These are phyloP conservation scores for Echinarachnius parma DNA, from an alignment of 53 echinoderm and acorn worm species.

Conservation along the genomic window DNA sequence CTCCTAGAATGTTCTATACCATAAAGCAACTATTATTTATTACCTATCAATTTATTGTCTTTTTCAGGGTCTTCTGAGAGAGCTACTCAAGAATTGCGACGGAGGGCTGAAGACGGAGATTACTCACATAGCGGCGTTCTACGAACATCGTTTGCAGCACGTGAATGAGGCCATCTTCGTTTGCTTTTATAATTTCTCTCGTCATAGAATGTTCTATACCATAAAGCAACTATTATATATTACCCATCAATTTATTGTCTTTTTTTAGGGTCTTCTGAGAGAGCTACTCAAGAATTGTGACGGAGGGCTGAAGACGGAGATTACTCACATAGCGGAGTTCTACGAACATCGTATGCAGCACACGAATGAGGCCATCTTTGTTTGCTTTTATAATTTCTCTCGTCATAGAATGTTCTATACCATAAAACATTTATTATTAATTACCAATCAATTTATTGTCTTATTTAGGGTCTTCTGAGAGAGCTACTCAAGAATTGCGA, in stretches of 20 bases:
- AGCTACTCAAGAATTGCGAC: slow-evolving; percentile 86
- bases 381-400: too few relatives aligned
- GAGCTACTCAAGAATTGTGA: slow-evolving; percentile 91
- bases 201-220: too few relatives aligned
- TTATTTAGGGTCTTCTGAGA: slow-evolving; percentile 72
- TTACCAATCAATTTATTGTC: neutral
- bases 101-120: slow-evolving; percentile 91
- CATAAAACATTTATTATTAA: too few relatives aligned
- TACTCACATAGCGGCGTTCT: slow-evolving; percentile 93
- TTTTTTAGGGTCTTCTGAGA: slow-evolving; percentile 71
- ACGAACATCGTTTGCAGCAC: slow-evolving; percentile 92
- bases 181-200: too few relatives aligned
- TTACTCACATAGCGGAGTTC: slow-evolving; percentile 92
- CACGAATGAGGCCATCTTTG: slow-evolving; percentile 83
- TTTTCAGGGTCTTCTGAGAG: slow-evolving; percentile 77
- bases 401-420: too few relatives aligned
- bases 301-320: slow-evolving; percentile 86
- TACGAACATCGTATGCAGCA: slow-evolving; percentile 96
- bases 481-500: slow-evolving; percentile 90
- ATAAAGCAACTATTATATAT: too few relatives aligned
- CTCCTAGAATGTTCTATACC: too few relatives aligned
- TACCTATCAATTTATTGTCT: neutral
- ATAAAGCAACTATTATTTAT: too few relatives aligned
- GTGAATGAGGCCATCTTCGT: slow-evolving; percentile 87
- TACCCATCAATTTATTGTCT: too few relatives aligned